Conservation (phyloP, 1,140 invertebrate species). For the Apolygus lucorum region DNA sequence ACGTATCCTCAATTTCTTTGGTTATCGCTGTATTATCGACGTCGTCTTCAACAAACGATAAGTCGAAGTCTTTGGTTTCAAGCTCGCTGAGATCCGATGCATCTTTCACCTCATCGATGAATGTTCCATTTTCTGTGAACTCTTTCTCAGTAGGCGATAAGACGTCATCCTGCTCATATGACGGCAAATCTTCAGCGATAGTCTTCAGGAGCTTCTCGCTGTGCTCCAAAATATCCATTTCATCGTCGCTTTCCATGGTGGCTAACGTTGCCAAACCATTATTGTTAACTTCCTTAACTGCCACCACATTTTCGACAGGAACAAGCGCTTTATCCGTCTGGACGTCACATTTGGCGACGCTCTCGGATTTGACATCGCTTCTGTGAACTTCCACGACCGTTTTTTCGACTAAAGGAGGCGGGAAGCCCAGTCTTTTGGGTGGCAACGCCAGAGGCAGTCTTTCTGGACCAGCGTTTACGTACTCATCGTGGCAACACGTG, state of each 20-base stretch:
- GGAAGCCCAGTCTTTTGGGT: slow-evolving; percentile 13
- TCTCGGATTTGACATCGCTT: slow-evolving; percentile 8
- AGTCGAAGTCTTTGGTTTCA: slow-evolving; percentile 19
- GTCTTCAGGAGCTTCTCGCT: slow-evolving; percentile 22
- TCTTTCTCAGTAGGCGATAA: slow-evolving; percentile 22
- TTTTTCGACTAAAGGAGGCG: background rate
- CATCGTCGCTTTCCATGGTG: slow-evolving; percentile 12
- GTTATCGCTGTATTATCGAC: slow-evolving; percentile 18
- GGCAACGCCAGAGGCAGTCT: background rate
- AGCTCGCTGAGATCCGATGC: background rate
- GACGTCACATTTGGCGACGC: background rate
- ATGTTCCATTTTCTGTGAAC: slow-evolving; percentile 15
- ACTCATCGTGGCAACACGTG: background rate
- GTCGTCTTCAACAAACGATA: background rate
- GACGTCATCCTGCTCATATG: slow-evolving; percentile 19
- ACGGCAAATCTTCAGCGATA: slow-evolving; percentile 15
- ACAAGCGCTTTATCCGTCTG: slow-evolving; percentile 5
- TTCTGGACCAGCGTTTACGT: background rate
- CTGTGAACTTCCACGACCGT: slow-evolving; percentile 24
- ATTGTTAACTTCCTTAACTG: background rate
- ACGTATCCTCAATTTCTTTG: slow-evolving; percentile 16
- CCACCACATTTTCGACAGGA: background rate
- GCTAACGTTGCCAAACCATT: background rate
- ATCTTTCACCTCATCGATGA: background rate
- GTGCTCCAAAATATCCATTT: slow-evolving; percentile 21